These are phyloP conservation scores for Oscheius sp. DNA, from an alignment of 2,888 invertebrate species.

Conservation along the genomic window DNA sequence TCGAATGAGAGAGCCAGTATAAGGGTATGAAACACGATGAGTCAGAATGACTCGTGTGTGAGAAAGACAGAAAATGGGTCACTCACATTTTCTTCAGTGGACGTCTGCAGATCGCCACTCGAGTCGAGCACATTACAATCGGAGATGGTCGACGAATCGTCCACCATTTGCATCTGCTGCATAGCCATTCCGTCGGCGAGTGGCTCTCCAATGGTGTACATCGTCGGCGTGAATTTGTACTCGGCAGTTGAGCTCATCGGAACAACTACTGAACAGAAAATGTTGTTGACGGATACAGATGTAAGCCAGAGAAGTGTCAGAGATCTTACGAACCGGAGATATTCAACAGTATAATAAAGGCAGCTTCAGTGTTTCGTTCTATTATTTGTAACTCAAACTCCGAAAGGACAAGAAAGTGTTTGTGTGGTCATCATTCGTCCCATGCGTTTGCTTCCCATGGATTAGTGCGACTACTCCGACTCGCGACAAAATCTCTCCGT, in stretches of 20 bases:
- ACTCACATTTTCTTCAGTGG: constrained; percentile 34
- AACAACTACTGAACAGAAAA: constrained; percentile 8
- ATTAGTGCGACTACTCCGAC: constrained; percentile 9
- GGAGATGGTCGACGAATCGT: constrained; percentile 24
- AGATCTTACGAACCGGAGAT: not conserved
- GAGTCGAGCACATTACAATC: constrained; percentile 22
- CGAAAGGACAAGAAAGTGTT: not conserved
- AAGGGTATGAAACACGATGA: too few relatives aligned
- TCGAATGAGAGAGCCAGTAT: too few relatives aligned
- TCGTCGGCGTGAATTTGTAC: constrained; percentile 26
- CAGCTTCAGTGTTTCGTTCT: too few relatives aligned
- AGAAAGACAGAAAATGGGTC: not conserved
- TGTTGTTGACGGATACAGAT: not conserved
- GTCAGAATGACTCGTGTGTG: too few relatives aligned
- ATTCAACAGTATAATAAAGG: too few relatives aligned
- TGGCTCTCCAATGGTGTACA: constrained; percentile 11
- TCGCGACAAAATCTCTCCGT: not conserved
- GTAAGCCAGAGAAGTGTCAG: not conserved
- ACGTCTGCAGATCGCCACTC: constrained; percentile 25
- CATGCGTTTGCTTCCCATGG: not conserved
- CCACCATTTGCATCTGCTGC: constrained; percentile 26
- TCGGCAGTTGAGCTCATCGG: constrained; percentile 16
- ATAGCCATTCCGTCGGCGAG: constrained; percentile 7
- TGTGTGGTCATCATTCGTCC: too few relatives aligned
- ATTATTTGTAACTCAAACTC: too few relatives aligned